Evolutionary conservation across 2,888 invertebrate genomes (phyloP).

Genomic region (Yponomeuta plumbellus): DNA sequence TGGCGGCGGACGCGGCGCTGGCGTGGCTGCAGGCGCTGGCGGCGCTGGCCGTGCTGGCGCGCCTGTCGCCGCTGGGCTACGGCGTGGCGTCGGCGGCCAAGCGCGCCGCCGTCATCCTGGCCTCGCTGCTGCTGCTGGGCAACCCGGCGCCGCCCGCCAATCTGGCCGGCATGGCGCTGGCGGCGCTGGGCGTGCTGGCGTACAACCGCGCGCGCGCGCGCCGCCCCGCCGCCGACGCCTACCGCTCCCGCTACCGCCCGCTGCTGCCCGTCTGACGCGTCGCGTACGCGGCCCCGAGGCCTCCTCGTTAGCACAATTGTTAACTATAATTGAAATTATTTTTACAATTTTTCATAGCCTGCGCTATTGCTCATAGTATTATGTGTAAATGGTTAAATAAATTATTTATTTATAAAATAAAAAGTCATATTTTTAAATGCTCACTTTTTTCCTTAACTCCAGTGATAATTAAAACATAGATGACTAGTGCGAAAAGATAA

Average conservation of each 20-base stretch:
- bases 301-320: background rate
- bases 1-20: constrained; percentile 84
- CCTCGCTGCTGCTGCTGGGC: constrained; percentile 89
- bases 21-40: constrained; percentile 97
- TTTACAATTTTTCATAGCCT: too few species aligned
- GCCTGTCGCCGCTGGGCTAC: constrained; percentile 95
- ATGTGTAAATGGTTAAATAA: too few species aligned
- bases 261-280: constrained; percentile 17
- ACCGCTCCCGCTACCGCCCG: constrained; percentile 18
- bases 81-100: constrained; percentile 97
- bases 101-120: constrained; percentile 92
- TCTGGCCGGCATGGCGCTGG: constrained; percentile 92
- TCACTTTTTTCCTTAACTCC: too few species aligned
- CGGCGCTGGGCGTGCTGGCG: constrained; percentile 91
- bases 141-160: constrained; percentile 94
- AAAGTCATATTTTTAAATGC: too few species aligned
- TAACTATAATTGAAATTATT: background rate
- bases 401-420: too few species aligned
- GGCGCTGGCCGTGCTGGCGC: constrained; percentile 93
- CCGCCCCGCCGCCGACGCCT: constrained; percentile 17
- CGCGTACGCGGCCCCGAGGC: background rate
- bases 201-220: constrained; percentile 81
- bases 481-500: too few species aligned
- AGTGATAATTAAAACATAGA: too few species aligned
- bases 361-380: too few species aligned